Percentiles rank a stretch among this genome's conserved stretches.
phyloP scores from a whole-genome alignment of 2,113 vertebrate genomes.

The Paramormyrops kingsleyae region DNA sequence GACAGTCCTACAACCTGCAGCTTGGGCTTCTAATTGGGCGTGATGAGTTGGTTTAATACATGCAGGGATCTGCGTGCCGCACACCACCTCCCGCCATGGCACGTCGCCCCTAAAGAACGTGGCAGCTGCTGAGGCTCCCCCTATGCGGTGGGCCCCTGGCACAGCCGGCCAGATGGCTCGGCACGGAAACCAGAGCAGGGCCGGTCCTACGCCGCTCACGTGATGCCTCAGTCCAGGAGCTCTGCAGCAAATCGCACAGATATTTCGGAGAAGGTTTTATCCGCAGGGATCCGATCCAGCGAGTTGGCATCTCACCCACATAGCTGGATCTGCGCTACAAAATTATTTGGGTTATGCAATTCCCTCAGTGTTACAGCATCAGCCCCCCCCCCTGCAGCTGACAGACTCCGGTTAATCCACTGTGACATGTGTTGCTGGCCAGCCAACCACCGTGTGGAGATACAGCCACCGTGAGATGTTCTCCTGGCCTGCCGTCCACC shows the following conservation, averaged over 20 bases:
- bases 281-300: neutral
- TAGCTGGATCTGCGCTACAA: neutral
- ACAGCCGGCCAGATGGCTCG: neutral
- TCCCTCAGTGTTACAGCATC: neutral
- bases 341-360: neutral
- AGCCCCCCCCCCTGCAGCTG: neutral
- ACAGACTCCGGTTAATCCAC: neutral
- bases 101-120: neutral
- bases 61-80: neutral
- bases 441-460: too few relatives aligned
- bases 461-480: too few relatives aligned
- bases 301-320: neutral
- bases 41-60: neutral
- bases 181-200: neutral
- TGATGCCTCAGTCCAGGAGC: neutral
- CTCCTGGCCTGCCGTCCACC: neutral
- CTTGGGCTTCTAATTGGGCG: neutral
- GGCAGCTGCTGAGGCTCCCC: neutral
- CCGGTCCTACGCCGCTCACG: neutral
- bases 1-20: neutral
- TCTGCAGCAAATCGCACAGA: neutral
- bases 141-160: neutral
- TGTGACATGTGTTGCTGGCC: neutral
- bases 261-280: neutral
- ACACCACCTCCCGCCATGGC: neutral